Conservation (phyloP, 2,113 vertebrate genomes). For the Cichladusa arquata region DNA sequence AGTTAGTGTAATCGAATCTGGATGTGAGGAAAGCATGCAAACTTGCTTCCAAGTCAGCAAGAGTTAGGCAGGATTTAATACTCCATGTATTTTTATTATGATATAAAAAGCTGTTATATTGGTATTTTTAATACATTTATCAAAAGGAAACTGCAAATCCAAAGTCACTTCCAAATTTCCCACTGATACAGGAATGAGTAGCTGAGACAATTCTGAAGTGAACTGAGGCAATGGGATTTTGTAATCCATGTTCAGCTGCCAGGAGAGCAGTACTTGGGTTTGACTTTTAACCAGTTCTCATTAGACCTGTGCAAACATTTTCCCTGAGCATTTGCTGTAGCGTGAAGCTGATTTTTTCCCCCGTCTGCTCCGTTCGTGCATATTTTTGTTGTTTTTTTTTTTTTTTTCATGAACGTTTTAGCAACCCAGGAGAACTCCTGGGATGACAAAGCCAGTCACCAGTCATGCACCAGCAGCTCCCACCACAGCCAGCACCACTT, state of each 20-base stretch:
- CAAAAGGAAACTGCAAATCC: conserved; percentile 37
- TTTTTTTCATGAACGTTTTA: background rate
- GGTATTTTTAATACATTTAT: conserved; percentile 63
- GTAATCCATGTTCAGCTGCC: conserved; percentile 16
- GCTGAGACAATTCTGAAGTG: conserved; percentile 22
- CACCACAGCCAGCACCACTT: conserved; percentile 44
- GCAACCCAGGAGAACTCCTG: background rate
- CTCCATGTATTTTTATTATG: conserved; percentile 72
- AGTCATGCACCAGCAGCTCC: conserved; percentile 30
- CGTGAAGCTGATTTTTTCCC: background rate
- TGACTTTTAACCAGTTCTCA: conserved; percentile 50
- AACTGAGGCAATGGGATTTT: conserved; percentile 32
- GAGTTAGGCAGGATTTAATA: conserved; percentile 68
- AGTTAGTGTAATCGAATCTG: conserved; percentile 70
- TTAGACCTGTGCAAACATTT: conserved; percentile 32
- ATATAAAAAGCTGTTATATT: conserved; percentile 66
- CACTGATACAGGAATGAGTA: conserved; percentile 57
- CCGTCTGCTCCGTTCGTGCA: background rate
- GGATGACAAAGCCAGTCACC: conserved; percentile 38
- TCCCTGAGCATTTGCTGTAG: conserved; percentile 11
- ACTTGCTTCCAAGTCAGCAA: conserved; percentile 71
- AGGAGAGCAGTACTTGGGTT: conserved; percentile 13
- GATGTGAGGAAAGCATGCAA: conserved; percentile 70
- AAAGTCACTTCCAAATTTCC: conserved; percentile 52
- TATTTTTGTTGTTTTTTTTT: background rate